phyloP scores from a whole-genome alignment of 1,140 invertebrate species.

The Agrypnia vestita region DNA sequence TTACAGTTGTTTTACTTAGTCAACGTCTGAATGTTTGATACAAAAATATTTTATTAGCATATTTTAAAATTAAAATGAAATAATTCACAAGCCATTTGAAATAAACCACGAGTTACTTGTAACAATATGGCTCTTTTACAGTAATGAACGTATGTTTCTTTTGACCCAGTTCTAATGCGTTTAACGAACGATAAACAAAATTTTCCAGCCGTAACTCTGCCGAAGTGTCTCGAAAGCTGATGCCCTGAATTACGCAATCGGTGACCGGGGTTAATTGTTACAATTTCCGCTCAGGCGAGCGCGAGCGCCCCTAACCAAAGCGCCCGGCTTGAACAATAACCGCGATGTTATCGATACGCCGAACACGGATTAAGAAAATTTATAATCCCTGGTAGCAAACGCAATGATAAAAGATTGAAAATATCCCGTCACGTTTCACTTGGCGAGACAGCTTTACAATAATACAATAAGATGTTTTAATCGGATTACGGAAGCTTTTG shows the following conservation, averaged over 20 bases:
- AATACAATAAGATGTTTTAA: constrained; percentile 1
- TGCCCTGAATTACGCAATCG: constrained; percentile 23
- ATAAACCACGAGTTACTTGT: too few species aligned
- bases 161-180: too few species aligned
- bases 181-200: neutral
- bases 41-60: too few species aligned
- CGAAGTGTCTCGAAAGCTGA: constrained; percentile 22
- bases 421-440: neutral
- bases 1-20: too few species aligned
- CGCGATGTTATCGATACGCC: constrained; percentile 35
- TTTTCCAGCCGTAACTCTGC: neutral
- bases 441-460: neutral
- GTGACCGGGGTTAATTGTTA: constrained; percentile 36
- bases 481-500: constrained; percentile 16
- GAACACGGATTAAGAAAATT: constrained; percentile 34
- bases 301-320: neutral
- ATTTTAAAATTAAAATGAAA: too few species aligned
- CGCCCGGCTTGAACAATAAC: constrained; percentile 1
- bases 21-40: too few species aligned
- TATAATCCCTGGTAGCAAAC: constrained; percentile 13
- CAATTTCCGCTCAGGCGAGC: constrained; percentile 34
- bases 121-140: too few species aligned
- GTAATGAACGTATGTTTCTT: too few species aligned
- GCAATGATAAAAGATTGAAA: constrained; percentile 24
- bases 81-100: too few species aligned